Base-by-base conservation (phyloP, 2,797 vertebrate genomes). In the Sebastes hubbsi region DNA sequence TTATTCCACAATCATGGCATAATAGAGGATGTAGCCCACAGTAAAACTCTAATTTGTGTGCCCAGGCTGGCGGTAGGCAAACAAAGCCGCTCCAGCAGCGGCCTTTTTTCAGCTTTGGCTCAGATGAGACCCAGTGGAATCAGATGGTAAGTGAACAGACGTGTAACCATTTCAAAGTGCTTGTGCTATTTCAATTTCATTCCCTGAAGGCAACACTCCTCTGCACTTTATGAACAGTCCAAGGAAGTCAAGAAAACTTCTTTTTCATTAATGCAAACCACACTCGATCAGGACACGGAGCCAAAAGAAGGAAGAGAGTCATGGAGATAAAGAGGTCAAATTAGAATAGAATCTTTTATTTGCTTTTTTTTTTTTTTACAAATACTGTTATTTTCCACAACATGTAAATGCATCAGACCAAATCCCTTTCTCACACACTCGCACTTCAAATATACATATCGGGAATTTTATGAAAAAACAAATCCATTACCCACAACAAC, bases 341-440 rank as follows among this genome's bases (percentile, higher is more conserved):
- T 71, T 83, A 88, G 84, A 91, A 91, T 89, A 93, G 9, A 92
- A 84, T 66, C 65, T 89, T 91, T 89, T 78, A 89, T 89, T 88
- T 66, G 34, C 4, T 66, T 82, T 80, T 69, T 24, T 24, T 24
- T 4, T 76, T 77, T 81, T 85, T 90, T 88, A 91, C 88, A 94
- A 94, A 92, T 87, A 25, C 42, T 38, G 30, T 68, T 86, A 63
- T 84, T 81, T 76, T 70, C 68, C 46, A 87, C 59, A 66, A 69
- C 62, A 83, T 72, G 65, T 80, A 81, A 88, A 85, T 83, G 61
- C 54, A 80, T 80, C 75, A 83, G 66, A 80, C 61, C 42, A 38
- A 87, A 80, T 22, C 52, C 55, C 58, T 67, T 30, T 79, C 30
- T 27, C 67, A 55, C 74, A 55, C 74, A 78, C 1, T 20, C 69